phyloP scores from a whole-genome alignment of 2,797 vertebrate genomes.

The Chromis chromis region DNA sequence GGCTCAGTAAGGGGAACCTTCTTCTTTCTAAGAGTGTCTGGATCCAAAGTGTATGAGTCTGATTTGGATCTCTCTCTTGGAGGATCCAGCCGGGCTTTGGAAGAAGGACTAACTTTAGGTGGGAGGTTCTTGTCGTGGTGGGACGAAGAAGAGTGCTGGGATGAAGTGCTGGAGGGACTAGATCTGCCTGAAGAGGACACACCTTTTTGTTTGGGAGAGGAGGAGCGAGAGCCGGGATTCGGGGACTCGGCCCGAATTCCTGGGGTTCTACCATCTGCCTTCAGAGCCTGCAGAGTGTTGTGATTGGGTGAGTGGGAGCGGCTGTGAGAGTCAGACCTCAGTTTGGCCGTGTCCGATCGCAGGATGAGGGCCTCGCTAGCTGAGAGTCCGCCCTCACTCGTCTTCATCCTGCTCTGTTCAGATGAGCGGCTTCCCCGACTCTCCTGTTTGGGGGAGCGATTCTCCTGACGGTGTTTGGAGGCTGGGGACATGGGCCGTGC shows the following conservation, averaged over 20 bases:
- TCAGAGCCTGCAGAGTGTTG: conserved; percentile 96
- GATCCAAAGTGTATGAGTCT: conserved; percentile 97
- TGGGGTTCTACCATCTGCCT: conserved; percentile 91
- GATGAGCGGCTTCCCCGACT: conserved; percentile 87
- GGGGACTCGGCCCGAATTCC: conserved; percentile 93
- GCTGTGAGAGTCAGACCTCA: conserved; percentile 96
- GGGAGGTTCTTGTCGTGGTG: conserved; percentile 92
- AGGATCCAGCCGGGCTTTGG: conserved; percentile 94
- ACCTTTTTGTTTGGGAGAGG: conserved; percentile 95
- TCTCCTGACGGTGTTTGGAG: conserved; percentile 92
- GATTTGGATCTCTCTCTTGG: conserved; percentile 98
- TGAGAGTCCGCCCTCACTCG: conserved; percentile 87
- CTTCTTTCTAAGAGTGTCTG: conserved; percentile 96
- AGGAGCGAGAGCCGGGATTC: conserved; percentile 91
- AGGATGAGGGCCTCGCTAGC: conserved; percentile 95
- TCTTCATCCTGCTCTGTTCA: conserved; percentile 91
- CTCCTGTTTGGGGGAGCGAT: conserved; percentile 91
- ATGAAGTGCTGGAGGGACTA: conserved; percentile 88
- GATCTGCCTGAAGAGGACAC: conserved; percentile 87
- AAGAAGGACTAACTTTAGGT: conserved; percentile 89
- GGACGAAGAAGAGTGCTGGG: conserved; percentile 90
- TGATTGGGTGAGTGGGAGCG: conserved; percentile 98
- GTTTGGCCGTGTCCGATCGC: conserved; percentile 94
- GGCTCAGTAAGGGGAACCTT: conserved; percentile 95
- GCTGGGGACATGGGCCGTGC: conserved; percentile 87